A percentile compares a stretch with the other conserved stretches of the same genome.
These are phyloP conservation scores for Drosophila azteca DNA, from an alignment of 1,140 invertebrate species.

Conservation along the genomic window DNA sequence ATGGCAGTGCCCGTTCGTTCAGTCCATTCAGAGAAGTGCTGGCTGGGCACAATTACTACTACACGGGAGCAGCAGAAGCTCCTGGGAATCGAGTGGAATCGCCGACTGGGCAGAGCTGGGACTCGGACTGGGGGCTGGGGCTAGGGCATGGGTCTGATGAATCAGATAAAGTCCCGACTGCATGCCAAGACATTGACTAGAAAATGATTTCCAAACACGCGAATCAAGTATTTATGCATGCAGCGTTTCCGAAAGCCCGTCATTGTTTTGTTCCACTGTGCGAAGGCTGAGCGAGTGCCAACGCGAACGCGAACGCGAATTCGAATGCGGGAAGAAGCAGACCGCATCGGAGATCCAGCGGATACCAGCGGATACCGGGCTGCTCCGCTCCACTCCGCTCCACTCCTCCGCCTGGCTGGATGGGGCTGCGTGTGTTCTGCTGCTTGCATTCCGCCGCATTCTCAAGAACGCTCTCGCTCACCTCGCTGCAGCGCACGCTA, in stretches of 20 bases:
- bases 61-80: constrained; percentile 21
- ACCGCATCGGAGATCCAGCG: constrained; percentile 61
- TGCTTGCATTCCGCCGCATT: constrained; percentile 64
- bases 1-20: no score
- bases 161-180: constrained; percentile 78
- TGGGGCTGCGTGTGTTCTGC: constrained; percentile 75
- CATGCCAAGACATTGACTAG: constrained; percentile 83
- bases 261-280: constrained; percentile 73
- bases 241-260: constrained; percentile 33
- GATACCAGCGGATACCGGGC: constrained; percentile 2
- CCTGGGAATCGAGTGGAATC: neutral
- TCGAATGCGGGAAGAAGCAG: constrained; percentile 62
- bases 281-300: constrained; percentile 55
- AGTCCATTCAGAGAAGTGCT: neutral
- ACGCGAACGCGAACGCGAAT: constrained; percentile 24
- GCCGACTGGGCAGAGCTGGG: constrained; percentile 13
- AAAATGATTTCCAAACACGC: constrained; percentile 83
- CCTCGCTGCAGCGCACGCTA: constrained; percentile 58
- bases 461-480: constrained; percentile 66
- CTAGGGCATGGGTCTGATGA: constrained; percentile 51
- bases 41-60: constrained; percentile 27
- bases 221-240: constrained; percentile 76
- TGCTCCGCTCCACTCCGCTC: constrained; percentile 5
- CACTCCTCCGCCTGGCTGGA: constrained; percentile 39
- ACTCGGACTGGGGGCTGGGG: constrained; percentile 12